Evolutionary conservation across 1,140 invertebrate genomes (phyloP).

Genomic region (Drosophila nikananu): DNA sequence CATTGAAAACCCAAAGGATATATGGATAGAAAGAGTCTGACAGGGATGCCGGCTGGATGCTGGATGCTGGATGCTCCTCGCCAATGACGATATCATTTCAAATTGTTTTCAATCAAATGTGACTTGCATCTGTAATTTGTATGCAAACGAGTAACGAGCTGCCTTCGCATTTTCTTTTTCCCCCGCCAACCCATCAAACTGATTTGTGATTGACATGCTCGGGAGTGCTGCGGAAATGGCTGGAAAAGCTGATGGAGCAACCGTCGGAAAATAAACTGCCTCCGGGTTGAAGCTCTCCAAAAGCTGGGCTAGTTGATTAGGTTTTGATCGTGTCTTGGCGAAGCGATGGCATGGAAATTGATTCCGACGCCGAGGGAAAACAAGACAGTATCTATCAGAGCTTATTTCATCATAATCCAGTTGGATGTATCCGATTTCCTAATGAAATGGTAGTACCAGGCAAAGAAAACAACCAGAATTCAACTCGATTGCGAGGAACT

Average conservation of each 20-base stretch:
- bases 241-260: slow-evolving; percentile 14
- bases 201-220: slow-evolving; percentile 70
- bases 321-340: slow-evolving; percentile 49
- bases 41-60: slow-evolving; percentile 3
- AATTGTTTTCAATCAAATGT: slow-evolving; percentile 82
- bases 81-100: slow-evolving; percentile 74
- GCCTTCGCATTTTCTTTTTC: slow-evolving; percentile 10
- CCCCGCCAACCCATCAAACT: slow-evolving; percentile 39
- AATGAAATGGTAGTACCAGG: not conserved
- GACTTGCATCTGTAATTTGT: slow-evolving; percentile 81
- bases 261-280: slow-evolving; percentile 39
- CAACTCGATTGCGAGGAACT: too few species aligned
- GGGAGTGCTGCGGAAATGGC: slow-evolving; percentile 30
- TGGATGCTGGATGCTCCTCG: slow-evolving; percentile 18
- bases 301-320: slow-evolving; percentile 41
- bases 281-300: slow-evolving; percentile 7
- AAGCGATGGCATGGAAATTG: slow-evolving; percentile 9
- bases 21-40: slow-evolving; percentile 19
- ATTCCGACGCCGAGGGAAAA: not conserved
- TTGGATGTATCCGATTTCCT: not conserved
- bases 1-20: slow-evolving; percentile 59
- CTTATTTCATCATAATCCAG: not conserved
- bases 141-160: slow-evolving; percentile 69
- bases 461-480: too few species aligned
- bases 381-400: not conserved